phyloP scores from a whole-genome alignment of 2,888 invertebrate genomes.

The Trileptium ribeirensis region DNA sequence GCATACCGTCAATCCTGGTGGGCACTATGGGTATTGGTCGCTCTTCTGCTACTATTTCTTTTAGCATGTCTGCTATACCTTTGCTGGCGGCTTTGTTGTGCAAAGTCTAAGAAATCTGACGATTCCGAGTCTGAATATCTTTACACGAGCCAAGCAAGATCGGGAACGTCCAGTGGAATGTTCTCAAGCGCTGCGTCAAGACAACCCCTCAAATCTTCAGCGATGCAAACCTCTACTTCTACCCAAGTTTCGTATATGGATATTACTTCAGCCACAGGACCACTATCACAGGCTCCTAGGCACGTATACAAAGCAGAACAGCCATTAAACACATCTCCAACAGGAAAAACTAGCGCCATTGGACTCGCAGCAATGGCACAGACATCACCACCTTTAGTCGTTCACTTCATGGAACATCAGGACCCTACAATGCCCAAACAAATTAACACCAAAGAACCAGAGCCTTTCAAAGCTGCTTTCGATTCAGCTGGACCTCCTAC shows the following conservation, averaged over 20 bases:
- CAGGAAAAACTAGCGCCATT: too few species aligned
- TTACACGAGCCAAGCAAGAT: neutral
- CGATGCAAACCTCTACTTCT: neutral
- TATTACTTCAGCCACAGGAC: too few species aligned
- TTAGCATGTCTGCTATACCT: neutral
- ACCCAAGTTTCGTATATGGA: neutral
- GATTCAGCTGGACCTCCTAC: too few species aligned
- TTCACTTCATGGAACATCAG: too few species aligned
- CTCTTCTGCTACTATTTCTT: slow-evolving; percentile 40
- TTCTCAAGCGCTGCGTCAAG: neutral
- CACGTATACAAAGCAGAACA: too few species aligned
- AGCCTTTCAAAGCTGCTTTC: too few species aligned
- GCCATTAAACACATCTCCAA: too few species aligned
- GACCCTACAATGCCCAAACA: too few species aligned
- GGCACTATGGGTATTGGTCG: slow-evolving; percentile 47
- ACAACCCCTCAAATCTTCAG: neutral
- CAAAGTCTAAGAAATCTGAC: neutral
- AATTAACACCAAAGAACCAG: too few species aligned
- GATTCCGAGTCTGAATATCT: neutral
- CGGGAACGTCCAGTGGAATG: neutral
- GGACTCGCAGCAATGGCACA: too few species aligned
- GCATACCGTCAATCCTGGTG: slow-evolving; percentile 47
- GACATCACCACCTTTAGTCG: too few species aligned
- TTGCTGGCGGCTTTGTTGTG: neutral
- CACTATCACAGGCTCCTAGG: too few species aligned